A percentile compares a stretch with the other conserved stretches of the same genome.
These are phyloP conservation scores for Platichthys stellatus DNA, from an alignment of 2,113 vertebrate genomes.

Conservation along the genomic window DNA sequence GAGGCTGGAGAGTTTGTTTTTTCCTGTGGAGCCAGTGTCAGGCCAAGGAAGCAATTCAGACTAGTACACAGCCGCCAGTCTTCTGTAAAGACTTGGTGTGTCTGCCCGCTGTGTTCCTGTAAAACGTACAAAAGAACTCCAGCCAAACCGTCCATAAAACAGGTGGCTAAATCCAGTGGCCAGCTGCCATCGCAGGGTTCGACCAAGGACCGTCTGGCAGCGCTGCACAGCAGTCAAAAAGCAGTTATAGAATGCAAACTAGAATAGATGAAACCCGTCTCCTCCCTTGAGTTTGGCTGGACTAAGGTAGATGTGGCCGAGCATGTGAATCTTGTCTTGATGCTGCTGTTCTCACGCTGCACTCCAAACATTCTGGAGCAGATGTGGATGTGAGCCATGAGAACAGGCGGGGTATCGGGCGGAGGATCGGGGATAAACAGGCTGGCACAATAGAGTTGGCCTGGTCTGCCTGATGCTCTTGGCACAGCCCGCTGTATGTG, in stretches of 20 bases:
- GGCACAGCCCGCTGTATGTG: conserved; percentile 38
- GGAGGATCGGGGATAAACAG: conserved; percentile 34
- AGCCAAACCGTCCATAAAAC: conserved; percentile 71
- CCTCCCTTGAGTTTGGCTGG: conserved; percentile 31
- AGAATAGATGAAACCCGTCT: conserved; percentile 58
- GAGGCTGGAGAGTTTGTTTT: conserved; percentile 52
- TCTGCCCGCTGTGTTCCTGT: conserved; percentile 53
- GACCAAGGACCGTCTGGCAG: conserved; percentile 66
- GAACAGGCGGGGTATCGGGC: conserved; percentile 34
- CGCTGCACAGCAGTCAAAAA: conserved; percentile 42
- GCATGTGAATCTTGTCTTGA: conserved; percentile 24
- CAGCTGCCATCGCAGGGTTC: conserved; percentile 34
- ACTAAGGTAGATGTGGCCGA: conserved; percentile 51
- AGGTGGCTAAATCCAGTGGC: conserved; percentile 69
- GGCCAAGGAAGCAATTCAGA: conserved; percentile 38
- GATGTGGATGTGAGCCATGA: conserved; percentile 50
- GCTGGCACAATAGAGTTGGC: conserved; percentile 31
- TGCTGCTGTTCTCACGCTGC: conserved; percentile 39
- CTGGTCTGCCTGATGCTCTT: conserved; percentile 37
- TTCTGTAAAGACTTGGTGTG: conserved; percentile 35
- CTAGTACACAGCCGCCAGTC: conserved; percentile 43
- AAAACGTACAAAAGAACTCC: conserved; percentile 64
- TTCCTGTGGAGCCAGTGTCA: conserved; percentile 44
- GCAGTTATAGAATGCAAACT: conserved; percentile 44
- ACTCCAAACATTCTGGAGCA: conserved; percentile 28